phyloP scores from a whole-genome alignment of 2,888 invertebrate genomes.

The Merodon equestris region DNA sequence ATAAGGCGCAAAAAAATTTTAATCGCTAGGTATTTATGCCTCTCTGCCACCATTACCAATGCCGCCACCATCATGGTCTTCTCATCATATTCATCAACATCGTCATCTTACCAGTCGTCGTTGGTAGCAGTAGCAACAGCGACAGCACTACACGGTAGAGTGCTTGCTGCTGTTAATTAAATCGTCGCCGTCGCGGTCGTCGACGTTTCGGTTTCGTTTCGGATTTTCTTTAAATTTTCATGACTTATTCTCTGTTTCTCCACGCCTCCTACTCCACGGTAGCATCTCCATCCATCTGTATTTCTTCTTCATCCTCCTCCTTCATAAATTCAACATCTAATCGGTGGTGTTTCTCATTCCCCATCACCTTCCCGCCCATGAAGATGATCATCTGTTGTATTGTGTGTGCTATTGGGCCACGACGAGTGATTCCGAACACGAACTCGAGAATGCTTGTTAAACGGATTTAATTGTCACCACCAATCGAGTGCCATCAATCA shows the following conservation, averaged over 20 bases:
- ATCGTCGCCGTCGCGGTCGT: conserved; percentile 38
- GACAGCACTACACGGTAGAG: conserved; percentile 45
- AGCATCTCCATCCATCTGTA: too few relatives aligned
- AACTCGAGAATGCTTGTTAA: conserved; percentile 65
- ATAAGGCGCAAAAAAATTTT: conserved; percentile 58
- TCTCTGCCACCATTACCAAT: background rate
- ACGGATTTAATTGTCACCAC: conserved; percentile 68
- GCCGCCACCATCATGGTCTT: too few relatives aligned
- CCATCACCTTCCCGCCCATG: too few relatives aligned
- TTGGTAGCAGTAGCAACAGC: conserved; percentile 10
- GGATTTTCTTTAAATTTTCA: conserved; percentile 34
- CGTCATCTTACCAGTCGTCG: too few relatives aligned
- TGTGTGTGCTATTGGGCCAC: too few relatives aligned
- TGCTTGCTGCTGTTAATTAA: conserved; percentile 59
- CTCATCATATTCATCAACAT: conserved; percentile 45
- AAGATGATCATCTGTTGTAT: too few relatives aligned
- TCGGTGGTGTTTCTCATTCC: conserved; percentile 11
- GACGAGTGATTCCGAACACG: conserved; percentile 51
- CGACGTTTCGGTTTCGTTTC: conserved; percentile 19
- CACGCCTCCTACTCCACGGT: background rate
- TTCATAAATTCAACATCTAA: conserved; percentile 39
- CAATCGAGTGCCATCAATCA: conserved; percentile 67
- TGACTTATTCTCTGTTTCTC: conserved; percentile 14
- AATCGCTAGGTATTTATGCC: conserved; percentile 57
- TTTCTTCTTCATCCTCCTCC: too few relatives aligned